Percentiles rank a stretch among this genome's conserved stretches.
phyloP scores from a whole-genome alignment of 2,113 vertebrate genomes.

The Myrmecobius fasciatus region DNA sequence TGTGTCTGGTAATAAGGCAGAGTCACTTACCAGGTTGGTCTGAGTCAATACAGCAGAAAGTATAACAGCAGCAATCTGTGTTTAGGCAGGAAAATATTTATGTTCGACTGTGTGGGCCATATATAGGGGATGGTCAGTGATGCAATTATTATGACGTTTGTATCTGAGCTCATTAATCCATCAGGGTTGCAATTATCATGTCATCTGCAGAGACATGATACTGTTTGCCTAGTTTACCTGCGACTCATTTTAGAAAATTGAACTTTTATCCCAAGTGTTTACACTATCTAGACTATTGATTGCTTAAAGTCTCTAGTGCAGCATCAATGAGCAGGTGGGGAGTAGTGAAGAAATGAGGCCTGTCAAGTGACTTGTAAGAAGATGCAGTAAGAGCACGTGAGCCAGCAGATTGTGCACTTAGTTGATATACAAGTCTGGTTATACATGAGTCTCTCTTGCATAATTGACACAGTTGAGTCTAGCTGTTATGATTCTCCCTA shows the following conservation, averaged over 20 bases:
- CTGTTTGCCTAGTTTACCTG: neutral
- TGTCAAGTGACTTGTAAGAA: neutral
- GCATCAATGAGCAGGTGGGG: neutral
- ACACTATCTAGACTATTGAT: neutral
- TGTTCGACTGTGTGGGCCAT: neutral
- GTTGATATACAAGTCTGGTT: neutral
- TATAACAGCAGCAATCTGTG: neutral
- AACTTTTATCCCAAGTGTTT: neutral
- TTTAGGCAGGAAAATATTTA: neutral
- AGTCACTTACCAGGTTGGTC: neutral
- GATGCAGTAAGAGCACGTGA: fast-evolving
- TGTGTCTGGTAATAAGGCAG: neutral
- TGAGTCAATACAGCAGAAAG: neutral
- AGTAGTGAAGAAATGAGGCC: neutral
- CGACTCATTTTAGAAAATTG: neutral
- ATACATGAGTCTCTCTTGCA: fast-evolving
- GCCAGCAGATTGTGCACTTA: neutral
- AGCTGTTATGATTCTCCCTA: neutral
- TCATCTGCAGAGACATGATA: neutral
- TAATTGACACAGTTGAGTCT: neutral
- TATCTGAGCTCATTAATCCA: neutral
- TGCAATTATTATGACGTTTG: too few species aligned
- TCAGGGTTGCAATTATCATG: neutral
- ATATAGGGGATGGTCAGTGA: neutral
- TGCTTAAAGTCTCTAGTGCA: neutral